Conservation (phyloP, 1,140 invertebrate genomes). For the Thrips palmi region DNA sequence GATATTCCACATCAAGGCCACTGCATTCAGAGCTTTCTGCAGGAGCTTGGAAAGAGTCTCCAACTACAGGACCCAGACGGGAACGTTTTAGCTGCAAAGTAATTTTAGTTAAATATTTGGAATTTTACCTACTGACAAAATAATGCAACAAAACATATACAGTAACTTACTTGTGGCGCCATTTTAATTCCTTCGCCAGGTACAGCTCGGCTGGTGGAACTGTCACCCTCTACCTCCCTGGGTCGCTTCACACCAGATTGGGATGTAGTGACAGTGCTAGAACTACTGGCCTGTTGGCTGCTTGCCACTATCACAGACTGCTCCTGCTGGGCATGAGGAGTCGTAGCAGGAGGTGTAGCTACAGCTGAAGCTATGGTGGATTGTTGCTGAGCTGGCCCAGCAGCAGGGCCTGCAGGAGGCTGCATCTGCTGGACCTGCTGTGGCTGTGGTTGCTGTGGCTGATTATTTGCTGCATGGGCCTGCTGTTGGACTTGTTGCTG, state of each 20-base stretch:
- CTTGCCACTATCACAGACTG: slow-evolving; percentile 8
- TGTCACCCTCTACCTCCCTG: too few relatives aligned
- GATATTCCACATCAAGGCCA: slow-evolving; percentile 39
- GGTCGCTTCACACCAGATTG: slow-evolving; percentile 27
- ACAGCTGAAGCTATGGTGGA: slow-evolving; percentile 31
- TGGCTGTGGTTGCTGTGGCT: slow-evolving; percentile 18
- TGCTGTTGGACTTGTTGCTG: slow-evolving; percentile 21
- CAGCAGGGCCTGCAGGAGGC: neutral
- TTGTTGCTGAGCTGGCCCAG: slow-evolving; percentile 5
- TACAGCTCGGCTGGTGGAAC: slow-evolving; percentile 11
- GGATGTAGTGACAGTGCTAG: slow-evolving; percentile 12
- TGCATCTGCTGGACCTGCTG: slow-evolving; percentile 25
- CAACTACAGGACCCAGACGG: slow-evolving; percentile 5
- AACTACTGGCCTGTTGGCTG: slow-evolving; percentile 7
- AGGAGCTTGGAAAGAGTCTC: slow-evolving; percentile 13
- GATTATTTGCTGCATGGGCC: slow-evolving; percentile 15
- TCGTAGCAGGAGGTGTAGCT: neutral
- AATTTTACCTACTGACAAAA: neutral
- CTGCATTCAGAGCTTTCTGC: too few relatives aligned
- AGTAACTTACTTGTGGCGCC: slow-evolving; percentile 6
- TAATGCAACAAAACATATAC: neutral
- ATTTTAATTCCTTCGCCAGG: slow-evolving; percentile 1
- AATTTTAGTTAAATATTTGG: neutral
- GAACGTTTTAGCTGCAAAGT: slow-evolving; percentile 12
- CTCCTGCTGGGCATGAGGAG: neutral